Percentiles rank a stretch among this genome's conserved stretches.
Conservation (phyloP, 2,888 invertebrate genomes). For the Malthinus seriepunctatus region DNA sequence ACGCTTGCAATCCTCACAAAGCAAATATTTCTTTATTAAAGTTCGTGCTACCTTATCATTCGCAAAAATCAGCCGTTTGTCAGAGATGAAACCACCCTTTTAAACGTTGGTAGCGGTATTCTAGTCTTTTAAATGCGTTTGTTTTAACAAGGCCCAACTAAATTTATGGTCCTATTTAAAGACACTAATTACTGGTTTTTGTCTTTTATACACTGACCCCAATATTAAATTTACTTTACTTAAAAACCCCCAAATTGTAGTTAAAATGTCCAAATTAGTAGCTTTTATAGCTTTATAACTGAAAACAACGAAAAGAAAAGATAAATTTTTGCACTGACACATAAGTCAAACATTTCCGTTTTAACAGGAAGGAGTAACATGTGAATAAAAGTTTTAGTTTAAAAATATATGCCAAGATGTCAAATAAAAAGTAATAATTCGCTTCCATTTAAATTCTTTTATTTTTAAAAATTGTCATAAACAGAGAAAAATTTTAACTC, state of each 20-base stretch:
- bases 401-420: neutral
- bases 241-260: constrained; percentile 1
- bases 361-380: constrained; percentile 10
- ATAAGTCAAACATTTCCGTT: constrained; percentile 9
- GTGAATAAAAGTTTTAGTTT: constrained; percentile 1
- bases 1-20: constrained; percentile 17
- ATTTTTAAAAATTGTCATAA: no score
- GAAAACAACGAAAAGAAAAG: neutral
- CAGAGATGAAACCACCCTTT: constrained; percentile 18
- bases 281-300: neutral
- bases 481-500: no score
- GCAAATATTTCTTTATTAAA: constrained; percentile 28
- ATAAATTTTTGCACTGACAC: constrained; percentile 5
- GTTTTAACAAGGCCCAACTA: constrained; percentile 11
- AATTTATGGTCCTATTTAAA: constrained; percentile 23
- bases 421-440: no score
- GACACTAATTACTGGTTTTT: constrained; percentile 19
- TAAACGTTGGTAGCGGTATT: constrained; percentile 13
- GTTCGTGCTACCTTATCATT: constrained; percentile 25
- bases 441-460: no score
- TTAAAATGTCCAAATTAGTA: neutral
- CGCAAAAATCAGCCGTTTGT: constrained; percentile 28
- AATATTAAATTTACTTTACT: constrained; percentile 19
- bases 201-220: constrained; percentile 22
- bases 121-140: constrained; percentile 18